Evolutionary conservation across 2,113 vertebrate genomes (phyloP), one percentile per base, ranked within the genome.

Genomic region (Tychaedon coryphoeus): DNA sequence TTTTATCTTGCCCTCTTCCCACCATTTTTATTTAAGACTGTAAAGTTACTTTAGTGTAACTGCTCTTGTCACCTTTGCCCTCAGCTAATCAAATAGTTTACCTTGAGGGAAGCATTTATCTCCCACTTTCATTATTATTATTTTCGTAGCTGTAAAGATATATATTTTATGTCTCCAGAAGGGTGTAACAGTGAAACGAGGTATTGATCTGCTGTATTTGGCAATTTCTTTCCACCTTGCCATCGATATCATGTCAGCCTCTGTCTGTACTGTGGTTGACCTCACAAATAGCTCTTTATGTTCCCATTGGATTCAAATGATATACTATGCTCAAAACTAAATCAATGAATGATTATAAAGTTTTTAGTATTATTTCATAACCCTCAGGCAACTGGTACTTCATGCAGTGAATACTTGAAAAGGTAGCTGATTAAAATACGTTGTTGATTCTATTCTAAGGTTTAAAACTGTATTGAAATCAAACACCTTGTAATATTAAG

Each of bases 291-390:
- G 98, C 98, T 98, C 98, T 98, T 99, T 98, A 98, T 98, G 97
- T 98, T 99, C 99, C 99, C 99, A 98, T 99, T 98, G 99, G 99
- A 99, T 98, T 99, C 98, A 98, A 98, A 97, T 99, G 99, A 99
- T 99, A 99, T 99, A 99, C 98, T 99, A 98, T 98, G 98, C 97
- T 98, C 98, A 99, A 99, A 99, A 99, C 97, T 97, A 99, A 99
- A 99, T 99, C 99, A 98, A 99, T 99, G 99, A 98, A 98, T 99
- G 98, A 99, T 99, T 99, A 99, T 99, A 98, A 99, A 99, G 98
- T 99, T 99, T 98, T 98, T 97, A 97, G 99, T 99, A 99, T 99
- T 99, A 98, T 99, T 99, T 98, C 96, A 98, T 97, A 97, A 98
- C 98, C 98, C 84, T 66, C 88, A 95, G 98, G 98, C 98, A 98